Base-by-base conservation (phyloP, 2,888 invertebrate species). In the Drosophila percnosoma region DNA sequence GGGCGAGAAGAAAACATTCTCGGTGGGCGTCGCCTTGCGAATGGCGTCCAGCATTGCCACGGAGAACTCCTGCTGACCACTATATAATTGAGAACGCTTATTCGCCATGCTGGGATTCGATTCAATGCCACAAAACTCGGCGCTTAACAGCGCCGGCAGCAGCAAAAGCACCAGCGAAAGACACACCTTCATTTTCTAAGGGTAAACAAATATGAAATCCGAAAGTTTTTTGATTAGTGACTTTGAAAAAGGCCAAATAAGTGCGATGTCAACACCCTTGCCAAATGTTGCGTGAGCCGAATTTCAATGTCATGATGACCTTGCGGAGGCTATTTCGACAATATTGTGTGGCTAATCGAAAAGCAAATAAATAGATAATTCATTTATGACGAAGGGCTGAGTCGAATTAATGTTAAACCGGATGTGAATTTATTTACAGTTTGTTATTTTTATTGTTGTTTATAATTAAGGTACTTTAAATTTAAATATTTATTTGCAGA, bases 1-100 rank as follows among this genome's bases (percentile, higher is more conserved):
- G 0, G 98, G 98, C 8, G 98, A 98, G 92, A 97, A 97, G 94
- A 98, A 97, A 48, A 98, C 93, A 92, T 97, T 98, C 80, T 96
- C 96, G 49, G 95, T 94, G 0, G 95, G 95, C 76, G 95, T 95
- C 24, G 95, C 94, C 64, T 94, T 93, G 78, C 96, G 95, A 76
- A 96, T 95, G 24, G 95, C 94, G 77, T 95, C 95, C 83, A 97
- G 94, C 61, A 97, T 94, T 55, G 95, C 95, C 60, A 97, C 92
- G 0, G 97, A 96, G 89, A 97, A 97, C 63, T 94, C 95, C 83
- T 95, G 94, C 83, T 95, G 94, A 0, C 95, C 95, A 1, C 93
- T 93, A 77, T 94, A 95, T 31, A 97, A 90, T 40, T 90, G 87
- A 7, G 54, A 4, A 0, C 62, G 42, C 6, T 6, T n/a, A 0